phyloP scores from a whole-genome alignment of 2,888 invertebrate genomes.

The Chrysolina oricalcia region DNA sequence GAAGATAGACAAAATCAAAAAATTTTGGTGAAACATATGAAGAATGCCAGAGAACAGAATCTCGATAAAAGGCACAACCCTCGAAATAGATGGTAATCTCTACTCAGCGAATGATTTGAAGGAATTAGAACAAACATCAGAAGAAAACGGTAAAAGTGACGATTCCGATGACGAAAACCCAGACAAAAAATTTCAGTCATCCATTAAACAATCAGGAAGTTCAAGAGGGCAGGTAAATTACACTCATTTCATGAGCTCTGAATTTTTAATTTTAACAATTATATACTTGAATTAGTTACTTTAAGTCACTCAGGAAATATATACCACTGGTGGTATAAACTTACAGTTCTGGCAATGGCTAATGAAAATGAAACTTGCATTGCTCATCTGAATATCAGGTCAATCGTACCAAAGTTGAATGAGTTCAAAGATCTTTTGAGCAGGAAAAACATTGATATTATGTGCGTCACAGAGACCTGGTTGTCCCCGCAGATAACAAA shows the following conservation, averaged over 20 bases:
- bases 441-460: not conserved
- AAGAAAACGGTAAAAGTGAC: not conserved
- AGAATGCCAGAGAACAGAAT: not conserved
- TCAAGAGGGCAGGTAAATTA: not conserved
- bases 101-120: not conserved
- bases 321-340: slow-evolving; percentile 13
- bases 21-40: not conserved
- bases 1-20: not conserved
- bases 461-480: not conserved
- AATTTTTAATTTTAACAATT: too few species aligned
- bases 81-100: not conserved
- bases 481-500: slow-evolving; percentile 23
- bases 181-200: not conserved
- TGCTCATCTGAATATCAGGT: slow-evolving; percentile 6
- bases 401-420: slow-evolving; percentile 16
- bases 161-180: not conserved
- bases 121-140: not conserved
- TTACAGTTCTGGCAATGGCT: slow-evolving; percentile 1
- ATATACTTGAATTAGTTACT: too few species aligned
- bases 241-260: too few species aligned
- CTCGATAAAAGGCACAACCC: not conserved
- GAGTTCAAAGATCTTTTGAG: not conserved
- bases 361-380: not conserved
- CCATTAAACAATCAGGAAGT: not conserved
- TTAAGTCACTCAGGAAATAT: not conserved